Base-by-base conservation (phyloP, 1,140 invertebrate species). In the Paralvinella palmiformis region DNA sequence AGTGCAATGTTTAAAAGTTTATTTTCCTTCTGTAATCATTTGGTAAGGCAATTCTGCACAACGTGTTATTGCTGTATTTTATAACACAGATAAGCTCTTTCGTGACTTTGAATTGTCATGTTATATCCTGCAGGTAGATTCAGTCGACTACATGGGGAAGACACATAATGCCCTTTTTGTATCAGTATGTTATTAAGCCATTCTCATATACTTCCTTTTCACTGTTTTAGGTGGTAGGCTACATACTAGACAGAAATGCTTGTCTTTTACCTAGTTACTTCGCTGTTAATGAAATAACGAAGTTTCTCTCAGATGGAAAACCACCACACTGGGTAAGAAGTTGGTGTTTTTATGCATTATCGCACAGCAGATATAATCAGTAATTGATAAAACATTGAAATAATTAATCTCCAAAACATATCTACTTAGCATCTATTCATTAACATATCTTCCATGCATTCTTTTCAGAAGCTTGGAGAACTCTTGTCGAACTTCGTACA, bases 251-350 rank as follows among this genome's bases (percentile, higher is more conserved):
- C 76, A 84, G 94, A 32, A 92, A 94, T 82, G 88, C 89, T 3
- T 94, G 92, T 73, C 81, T 98, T 10, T 80, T 97, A 45, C 95
- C 95, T 15, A 91, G 89, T 22, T 96, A 96, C 79, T 91, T 98
- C 68, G 91, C 96, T 66, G 89, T 95, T 0, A 96, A 94, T 81
- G 94, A 97, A 83, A 88, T 98, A 69, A 87, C 91, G 59, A 92
- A 96, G 81, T 86, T 88, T 33, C 91, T 89, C 37, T 87, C 92
- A 71, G 87, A 89, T 85, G 73, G 71, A 48, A 62, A 61, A 61
- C 91, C 89, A 85, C 92, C 92, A 35, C 93, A 96, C 81, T 96
- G 94, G 93, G 89, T 91, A 86, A 83, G 79, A 37, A 33, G 17
- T 5, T 10, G 37, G 7, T 2, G 29, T 45, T 5, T n/a, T n/a